Conservation (phyloP, 1,140 invertebrate species). For the Meteorus sp. region DNA sequence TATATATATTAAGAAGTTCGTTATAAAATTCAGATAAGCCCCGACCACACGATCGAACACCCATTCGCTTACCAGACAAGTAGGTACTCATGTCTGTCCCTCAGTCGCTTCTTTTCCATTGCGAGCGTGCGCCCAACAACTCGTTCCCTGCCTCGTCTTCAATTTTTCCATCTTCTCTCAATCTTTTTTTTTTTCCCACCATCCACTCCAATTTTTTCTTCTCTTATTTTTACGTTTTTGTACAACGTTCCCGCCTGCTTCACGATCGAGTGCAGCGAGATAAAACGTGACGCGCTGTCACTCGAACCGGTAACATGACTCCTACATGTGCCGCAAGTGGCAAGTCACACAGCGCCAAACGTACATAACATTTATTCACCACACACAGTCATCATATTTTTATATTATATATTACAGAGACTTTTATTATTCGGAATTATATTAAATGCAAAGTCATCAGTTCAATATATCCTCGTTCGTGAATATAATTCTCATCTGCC, state of each 20-base stretch:
- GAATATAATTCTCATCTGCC: too few relatives aligned
- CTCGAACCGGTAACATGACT: slow-evolving; percentile 11
- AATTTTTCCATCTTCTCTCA: too few relatives aligned
- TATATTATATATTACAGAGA: too few relatives aligned
- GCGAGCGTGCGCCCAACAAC: too few relatives aligned
- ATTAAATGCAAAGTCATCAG: neutral
- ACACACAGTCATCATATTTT: too few relatives aligned
- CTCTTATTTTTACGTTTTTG: too few relatives aligned
- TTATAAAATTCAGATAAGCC: slow-evolving; percentile 23
- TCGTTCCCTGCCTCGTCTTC: neutral
- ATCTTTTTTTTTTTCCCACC: neutral
- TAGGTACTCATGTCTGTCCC: slow-evolving; percentile 12
- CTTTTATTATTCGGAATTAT: too few relatives aligned
- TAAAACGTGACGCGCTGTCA: slow-evolving; percentile 9
- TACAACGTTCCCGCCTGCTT: neutral
- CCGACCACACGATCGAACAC: slow-evolving; percentile 22
- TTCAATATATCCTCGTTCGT: neutral
- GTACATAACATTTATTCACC: too few relatives aligned
- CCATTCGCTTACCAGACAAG: slow-evolving; percentile 20
- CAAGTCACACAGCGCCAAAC: slow-evolving; percentile 10
- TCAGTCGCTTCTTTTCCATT: too few relatives aligned
- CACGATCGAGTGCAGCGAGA: slow-evolving; percentile 1
- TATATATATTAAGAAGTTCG: too few relatives aligned
- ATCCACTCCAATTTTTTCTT: slow-evolving; percentile 15
- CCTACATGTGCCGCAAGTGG: slow-evolving; percentile 1